Conservation (phyloP, 1,140 invertebrate species). For the Calosoma granatense region DNA sequence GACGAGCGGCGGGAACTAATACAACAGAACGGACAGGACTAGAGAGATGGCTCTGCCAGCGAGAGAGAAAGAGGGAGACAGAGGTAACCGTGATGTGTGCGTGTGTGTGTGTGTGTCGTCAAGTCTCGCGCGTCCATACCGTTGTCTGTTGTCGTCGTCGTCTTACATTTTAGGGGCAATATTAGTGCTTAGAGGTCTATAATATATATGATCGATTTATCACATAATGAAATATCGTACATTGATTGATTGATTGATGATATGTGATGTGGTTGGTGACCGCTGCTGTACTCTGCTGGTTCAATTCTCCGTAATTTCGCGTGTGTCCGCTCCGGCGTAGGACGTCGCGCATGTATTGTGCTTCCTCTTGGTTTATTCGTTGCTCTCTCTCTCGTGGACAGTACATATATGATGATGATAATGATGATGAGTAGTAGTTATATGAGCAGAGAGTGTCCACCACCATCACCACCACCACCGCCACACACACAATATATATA, state of each 20-base stretch:
- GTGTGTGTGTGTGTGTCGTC: neutral
- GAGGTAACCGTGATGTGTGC: neutral
- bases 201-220: no score
- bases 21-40: slow-evolving; percentile 58
- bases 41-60: slow-evolving; percentile 18
- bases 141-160: no score
- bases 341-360: neutral
- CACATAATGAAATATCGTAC: neutral
- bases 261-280: neutral
- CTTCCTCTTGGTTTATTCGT: slow-evolving; percentile 1
- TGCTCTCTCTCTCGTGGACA: neutral
- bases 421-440: no score
- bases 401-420: neutral
- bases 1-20: slow-evolving; percentile 45
- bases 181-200: slow-evolving; percentile 19
- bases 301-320: neutral
- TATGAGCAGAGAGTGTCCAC: no score
- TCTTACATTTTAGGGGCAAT: slow-evolving; percentile 26
- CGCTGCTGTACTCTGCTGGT: no score
- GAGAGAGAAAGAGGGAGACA: neutral
- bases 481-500: no score
- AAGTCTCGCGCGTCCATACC: no score
- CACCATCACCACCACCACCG: no score
- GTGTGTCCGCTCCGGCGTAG: no score
- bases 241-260: neutral